A percentile compares a stretch with the other conserved stretches of the same genome.
phyloP scores from a whole-genome alignment of 2,888 invertebrate species.

The Pasiphila rectangulata region DNA sequence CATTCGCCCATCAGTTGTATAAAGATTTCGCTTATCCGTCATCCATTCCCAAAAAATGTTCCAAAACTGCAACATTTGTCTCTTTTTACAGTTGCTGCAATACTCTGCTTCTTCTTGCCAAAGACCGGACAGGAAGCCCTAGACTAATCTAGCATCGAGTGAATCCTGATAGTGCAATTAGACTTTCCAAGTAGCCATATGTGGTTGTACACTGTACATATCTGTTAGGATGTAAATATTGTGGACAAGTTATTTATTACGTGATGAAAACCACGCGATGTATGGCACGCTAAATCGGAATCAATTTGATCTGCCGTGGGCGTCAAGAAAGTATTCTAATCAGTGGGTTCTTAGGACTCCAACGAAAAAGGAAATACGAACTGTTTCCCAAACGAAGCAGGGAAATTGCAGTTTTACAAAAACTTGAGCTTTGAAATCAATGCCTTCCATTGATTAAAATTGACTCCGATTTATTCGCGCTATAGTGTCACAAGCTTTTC shows the following conservation, averaged over 20 bases:
- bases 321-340: too few species aligned
- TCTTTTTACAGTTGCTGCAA: slow-evolving; percentile 83
- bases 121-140: slow-evolving; percentile 87
- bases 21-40: too few species aligned
- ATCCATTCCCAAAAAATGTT: too few species aligned
- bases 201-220: slow-evolving; percentile 58
- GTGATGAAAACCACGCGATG: slow-evolving; percentile 21
- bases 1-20: too few species aligned
- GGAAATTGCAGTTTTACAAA: too few species aligned
- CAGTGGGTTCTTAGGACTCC: too few species aligned
- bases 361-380: too few species aligned
- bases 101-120: slow-evolving; percentile 87
- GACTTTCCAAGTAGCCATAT: slow-evolving; percentile 44
- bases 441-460: slow-evolving; percentile 1
- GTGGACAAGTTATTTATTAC: slow-evolving; percentile 67
- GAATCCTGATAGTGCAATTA: slow-evolving; percentile 59
- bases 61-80: too few species aligned
- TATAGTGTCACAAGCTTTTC: slow-evolving; percentile 7
- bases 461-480: slow-evolving; percentile 7
- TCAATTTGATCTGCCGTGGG: too few species aligned
- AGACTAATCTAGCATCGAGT: slow-evolving; percentile 78
- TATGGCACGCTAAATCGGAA: slow-evolving; percentile 6
- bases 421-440: neutral
- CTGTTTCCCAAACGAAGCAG: too few species aligned
- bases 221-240: slow-evolving; percentile 73